These are phyloP conservation scores for Anoplophora glabripennis DNA, from an alignment of 1,140 invertebrate genomes.

Conservation along the genomic window DNA sequence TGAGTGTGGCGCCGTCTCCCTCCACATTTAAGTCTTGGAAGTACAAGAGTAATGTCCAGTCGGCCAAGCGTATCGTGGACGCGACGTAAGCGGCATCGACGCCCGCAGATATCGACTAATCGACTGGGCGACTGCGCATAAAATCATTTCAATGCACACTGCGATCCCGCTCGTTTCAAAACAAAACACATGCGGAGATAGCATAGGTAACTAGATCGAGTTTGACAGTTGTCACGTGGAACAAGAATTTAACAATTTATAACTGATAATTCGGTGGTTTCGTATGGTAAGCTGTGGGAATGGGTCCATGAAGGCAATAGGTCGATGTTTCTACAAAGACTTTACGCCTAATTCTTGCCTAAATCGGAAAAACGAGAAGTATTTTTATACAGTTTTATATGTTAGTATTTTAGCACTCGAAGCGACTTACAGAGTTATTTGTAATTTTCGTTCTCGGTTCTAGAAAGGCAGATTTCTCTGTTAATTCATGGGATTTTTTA, in stretches of 20 bases:
- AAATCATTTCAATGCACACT: conserved; percentile 49
- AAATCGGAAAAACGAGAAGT: neutral
- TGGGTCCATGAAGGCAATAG: neutral
- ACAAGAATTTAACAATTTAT: conserved; percentile 30
- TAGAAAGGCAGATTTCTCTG: too few relatives aligned
- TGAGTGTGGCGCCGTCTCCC: conserved; percentile 42
- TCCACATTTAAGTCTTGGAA: conserved; percentile 33
- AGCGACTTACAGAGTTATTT: too few relatives aligned
- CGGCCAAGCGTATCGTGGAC: conserved; percentile 33
- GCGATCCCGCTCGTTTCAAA: conserved; percentile 49
- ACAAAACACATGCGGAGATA: conserved; percentile 51
- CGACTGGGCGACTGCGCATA: conserved; percentile 42
- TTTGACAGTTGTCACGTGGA: conserved; percentile 49
- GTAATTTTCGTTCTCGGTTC: too few relatives aligned
- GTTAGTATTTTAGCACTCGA: too few relatives aligned
- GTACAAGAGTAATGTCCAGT: conserved; percentile 44
- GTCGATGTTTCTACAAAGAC: neutral
- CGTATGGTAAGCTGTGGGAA: conserved; percentile 4
- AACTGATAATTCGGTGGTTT: conserved; percentile 35
- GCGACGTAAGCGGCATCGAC: neutral
- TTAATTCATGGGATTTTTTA: conserved; percentile 5
- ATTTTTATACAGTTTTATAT: too few relatives aligned
- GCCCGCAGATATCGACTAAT: conserved; percentile 8
- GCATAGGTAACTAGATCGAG: conserved; percentile 48
- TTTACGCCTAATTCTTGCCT: neutral